Evolutionary conservation across 2,113 vertebrate species (phyloP).

Genomic region (Hystrix brachyura): DNA sequence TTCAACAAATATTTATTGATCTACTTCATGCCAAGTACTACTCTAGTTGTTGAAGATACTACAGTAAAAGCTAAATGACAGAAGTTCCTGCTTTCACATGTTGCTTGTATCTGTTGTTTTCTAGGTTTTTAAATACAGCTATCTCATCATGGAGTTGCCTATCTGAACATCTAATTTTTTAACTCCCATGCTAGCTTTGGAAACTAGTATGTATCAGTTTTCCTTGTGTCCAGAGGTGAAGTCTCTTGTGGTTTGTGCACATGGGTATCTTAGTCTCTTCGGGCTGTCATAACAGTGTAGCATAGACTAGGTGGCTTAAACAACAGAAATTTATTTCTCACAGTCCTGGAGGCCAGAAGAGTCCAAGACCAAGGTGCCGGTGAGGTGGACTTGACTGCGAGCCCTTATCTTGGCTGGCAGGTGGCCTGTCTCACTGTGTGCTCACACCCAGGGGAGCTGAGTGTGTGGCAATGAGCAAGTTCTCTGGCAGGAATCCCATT

Average conservation of each 20-base stretch:
- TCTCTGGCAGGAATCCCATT: background rate
- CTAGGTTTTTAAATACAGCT: background rate
- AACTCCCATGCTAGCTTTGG: constrained; percentile 14
- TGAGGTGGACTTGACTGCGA: background rate
- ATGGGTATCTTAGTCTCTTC: background rate
- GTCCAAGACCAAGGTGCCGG: background rate
- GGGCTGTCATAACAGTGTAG: background rate
- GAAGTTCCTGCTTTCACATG: background rate
- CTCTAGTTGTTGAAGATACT: constrained; percentile 6
- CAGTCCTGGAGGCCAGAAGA: background rate
- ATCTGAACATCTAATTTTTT: constrained; percentile 51
- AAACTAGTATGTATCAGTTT: constrained; percentile 26
- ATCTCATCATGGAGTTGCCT: constrained; percentile 11
- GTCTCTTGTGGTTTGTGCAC: background rate
- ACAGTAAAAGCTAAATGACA: background rate
- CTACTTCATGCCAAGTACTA: background rate
- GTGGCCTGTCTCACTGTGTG: background rate
- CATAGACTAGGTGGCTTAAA: background rate
- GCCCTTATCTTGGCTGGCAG: background rate
- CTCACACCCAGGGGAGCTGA: background rate
- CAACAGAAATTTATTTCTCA: constrained; percentile 7
- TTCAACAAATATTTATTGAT: constrained; percentile 27
- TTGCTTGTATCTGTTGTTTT: constrained; percentile 37
- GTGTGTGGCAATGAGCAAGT: too few relatives aligned
- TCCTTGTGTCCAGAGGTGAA: constrained; percentile 51